phyloP scores from a whole-genome alignment of 1,140 invertebrate genomes.

The Aphaenogaster ashmeadi region DNA sequence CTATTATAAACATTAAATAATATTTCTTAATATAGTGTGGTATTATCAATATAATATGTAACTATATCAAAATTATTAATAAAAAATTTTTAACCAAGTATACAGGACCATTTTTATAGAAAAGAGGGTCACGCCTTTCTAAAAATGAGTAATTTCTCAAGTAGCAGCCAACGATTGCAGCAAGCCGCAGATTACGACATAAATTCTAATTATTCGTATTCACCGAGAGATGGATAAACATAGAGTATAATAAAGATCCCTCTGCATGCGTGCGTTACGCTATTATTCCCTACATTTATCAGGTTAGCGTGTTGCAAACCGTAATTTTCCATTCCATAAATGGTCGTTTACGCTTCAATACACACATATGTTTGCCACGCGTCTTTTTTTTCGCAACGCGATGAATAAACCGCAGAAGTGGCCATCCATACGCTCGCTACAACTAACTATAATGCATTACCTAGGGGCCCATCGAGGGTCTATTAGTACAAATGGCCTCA shows the following conservation, averaged over 20 bases:
- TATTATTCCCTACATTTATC: constrained; percentile 55
- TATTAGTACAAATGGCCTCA: not conserved
- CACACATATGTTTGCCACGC: constrained; percentile 20
- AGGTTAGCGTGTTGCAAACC: constrained; percentile 54
- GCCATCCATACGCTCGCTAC: not conserved
- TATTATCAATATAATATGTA: not conserved
- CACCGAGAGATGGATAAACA: constrained; percentile 19
- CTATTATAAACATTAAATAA: not conserved
- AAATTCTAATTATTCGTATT: constrained; percentile 50
- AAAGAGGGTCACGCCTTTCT: not conserved
- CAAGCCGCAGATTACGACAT: not conserved
- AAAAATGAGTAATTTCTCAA: not conserved
- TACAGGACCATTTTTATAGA: not conserved
- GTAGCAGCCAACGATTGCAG: not conserved
- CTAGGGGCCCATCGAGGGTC: not conserved
- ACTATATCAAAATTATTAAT: not conserved
- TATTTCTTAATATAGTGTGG: not conserved
- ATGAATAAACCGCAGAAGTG: constrained; percentile 40
- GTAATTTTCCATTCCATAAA: constrained; percentile 51
- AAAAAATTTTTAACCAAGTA: not conserved
- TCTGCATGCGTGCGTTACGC: constrained; percentile 24
- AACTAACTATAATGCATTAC: not conserved
- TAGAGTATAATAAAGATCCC: constrained; percentile 6
- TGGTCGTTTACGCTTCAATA: constrained; percentile 58
- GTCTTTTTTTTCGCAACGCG: constrained; percentile 6